Base-by-base conservation (phyloP, 2,888 invertebrate genomes). In the Apamea monoglypha region DNA sequence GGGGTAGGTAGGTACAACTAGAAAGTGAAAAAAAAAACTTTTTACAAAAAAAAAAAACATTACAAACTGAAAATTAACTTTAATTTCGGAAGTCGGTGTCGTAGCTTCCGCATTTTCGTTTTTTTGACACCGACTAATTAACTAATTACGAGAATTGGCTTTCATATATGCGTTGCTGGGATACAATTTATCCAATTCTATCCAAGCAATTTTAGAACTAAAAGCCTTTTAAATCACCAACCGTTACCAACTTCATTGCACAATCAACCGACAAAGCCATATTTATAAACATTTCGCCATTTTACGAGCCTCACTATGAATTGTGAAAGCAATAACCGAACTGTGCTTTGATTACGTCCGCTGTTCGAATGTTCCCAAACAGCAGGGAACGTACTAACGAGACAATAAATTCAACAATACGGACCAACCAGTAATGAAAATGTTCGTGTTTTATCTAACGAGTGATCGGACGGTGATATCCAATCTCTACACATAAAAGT, bases 401-500 rank as follows among this genome's bases (percentile, higher is more conserved):
- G 67, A 61, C 64, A 77, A 75, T 67, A 76, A 74, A 74, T 82
- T 76, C 47, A 53, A 82, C 73, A 67, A 73, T 68, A 71, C 75
- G n/a, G 25, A 21, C 44, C 56, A 68, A 71, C 40, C 59, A 66
- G 66, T 72, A 82, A 79, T 76, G 53, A 56, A 74, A 85, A 76
- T 82, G 68, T 47, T 66, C 36, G 36, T 73, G n/a, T 76, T 76
- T 44, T 61, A 50, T 75, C 64, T 61, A 68, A 56, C 74, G 25
- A n/a, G 50, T 74, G 56, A 40, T 74, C 32, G 64, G 47, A 67
- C 70, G 63, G 29, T 74, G 44, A 61, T 53, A 71, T 69, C 44
- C 50, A 76, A 78, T 71, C 71, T 79, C 14, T 74, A 64, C 44
- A 69, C 63, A 80, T 78, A 75, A 85, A 82, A 59, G 47, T 40